Evolutionary conservation across 2,797 vertebrate genomes (phyloP), one percentile per base, ranked within the genome.

Genomic region (Mus minutoides): DNA sequence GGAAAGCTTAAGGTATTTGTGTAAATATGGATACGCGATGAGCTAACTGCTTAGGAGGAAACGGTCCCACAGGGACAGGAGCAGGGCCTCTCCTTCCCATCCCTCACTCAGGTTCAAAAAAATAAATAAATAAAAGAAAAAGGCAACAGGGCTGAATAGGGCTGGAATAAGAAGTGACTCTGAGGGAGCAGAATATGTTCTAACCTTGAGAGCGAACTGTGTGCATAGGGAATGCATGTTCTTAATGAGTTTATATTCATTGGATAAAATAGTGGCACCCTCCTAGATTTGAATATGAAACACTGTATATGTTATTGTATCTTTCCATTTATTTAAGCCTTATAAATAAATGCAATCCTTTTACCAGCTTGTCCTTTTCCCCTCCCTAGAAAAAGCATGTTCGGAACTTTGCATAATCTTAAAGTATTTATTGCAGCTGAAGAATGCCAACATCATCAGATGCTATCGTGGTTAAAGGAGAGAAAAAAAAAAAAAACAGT

Each of bases 91-190:
- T 73, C 17, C 43, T 6, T 40, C 54, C 46, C 4, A 86, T n/a
- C 17, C n/a, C 12, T n/a, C 46, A 91, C 40, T 31, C 46, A 62
- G 40, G 94, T 56, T 49, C 16, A 56, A 54, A 26, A 60, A 49
- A 49, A 49, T 49, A 49, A 82, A 83, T 94, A 94, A 86, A 46
- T 54, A 84, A 94, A 95, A 86, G 40, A 60, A 87, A 94, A 89
- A 4, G 58, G 46, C 37, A 16, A 52, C 43, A 96, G 24, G 22
- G 11, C 3, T 80, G 73, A 75, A 16, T 49, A 34, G 78, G 67
- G 52, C 21, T 17, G 22, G 26, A 88, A 94, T 26, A 56, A 88
- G n/a, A 91, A 67, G 0, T 46, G 2, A 4, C 64, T 88, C 67
- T 52, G 79, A 77, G 0, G 60, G 11, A 24, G 31, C 46, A 88